Percentiles rank a stretch among this genome's conserved stretches.
phyloP scores from a whole-genome alignment of 1,140 invertebrate genomes.

The Eurosta solidaginis region DNA sequence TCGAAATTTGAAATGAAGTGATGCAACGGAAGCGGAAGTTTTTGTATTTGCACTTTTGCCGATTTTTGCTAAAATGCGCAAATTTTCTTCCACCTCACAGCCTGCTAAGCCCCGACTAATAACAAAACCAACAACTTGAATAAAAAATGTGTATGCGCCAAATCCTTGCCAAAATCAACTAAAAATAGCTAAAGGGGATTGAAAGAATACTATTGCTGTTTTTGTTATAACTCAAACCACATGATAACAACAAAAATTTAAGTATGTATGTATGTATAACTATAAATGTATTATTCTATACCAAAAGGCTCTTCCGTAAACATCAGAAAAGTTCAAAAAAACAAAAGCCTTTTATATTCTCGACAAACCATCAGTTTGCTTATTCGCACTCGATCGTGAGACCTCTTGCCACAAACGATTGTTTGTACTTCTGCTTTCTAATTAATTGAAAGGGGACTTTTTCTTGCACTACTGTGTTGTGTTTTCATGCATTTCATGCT shows the following conservation, averaged over 20 bases:
- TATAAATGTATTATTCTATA: no score
- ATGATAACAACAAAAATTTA: neutral
- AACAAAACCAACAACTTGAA: neutral
- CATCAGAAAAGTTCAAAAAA: slow-evolving; percentile 23
- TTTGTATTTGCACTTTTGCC: slow-evolving; percentile 37
- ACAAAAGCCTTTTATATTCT: neutral
- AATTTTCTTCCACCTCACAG: slow-evolving; percentile 18
- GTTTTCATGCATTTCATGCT: neutral
- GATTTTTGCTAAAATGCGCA: slow-evolving; percentile 35
- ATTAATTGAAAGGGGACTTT: slow-evolving; percentile 26
- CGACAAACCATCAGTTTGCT: neutral
- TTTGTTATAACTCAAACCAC: neutral
- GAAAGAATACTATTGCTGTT: neutral
- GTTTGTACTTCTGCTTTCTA: slow-evolving; percentile 8
- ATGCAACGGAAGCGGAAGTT: slow-evolving; percentile 36
- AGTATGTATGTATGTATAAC: no score
- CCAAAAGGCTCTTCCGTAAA: neutral
- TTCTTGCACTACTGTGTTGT: neutral
- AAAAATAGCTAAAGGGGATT: slow-evolving; percentile 17
- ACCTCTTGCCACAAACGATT: neutral
- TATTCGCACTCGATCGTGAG: neutral
- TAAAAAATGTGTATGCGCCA: slow-evolving; percentile 8
- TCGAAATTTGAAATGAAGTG: slow-evolving; percentile 32
- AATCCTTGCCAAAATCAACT: slow-evolving; percentile 18
- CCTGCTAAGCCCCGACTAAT: neutral